Conservation (phyloP, 92 coral and sea anemone genomes). For the Nematostella vectensis region DNA sequence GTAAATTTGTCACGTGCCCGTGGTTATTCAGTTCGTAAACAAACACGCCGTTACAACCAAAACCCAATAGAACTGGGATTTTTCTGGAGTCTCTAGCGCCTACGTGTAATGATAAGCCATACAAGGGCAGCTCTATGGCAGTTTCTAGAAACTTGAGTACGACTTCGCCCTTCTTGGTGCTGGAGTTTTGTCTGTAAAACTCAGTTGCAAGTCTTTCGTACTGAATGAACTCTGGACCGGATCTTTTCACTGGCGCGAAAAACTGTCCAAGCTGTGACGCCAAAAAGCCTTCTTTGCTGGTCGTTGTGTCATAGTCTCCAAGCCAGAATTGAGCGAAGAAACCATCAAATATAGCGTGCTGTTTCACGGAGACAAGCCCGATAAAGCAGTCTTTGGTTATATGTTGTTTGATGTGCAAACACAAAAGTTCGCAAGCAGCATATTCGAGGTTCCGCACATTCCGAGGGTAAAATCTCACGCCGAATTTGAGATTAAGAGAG, state of each 20-base stretch:
- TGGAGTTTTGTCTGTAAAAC: slow-evolving; percentile 56
- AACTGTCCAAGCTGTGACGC: slow-evolving; percentile 72
- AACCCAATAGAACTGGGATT: slow-evolving; percentile 46
- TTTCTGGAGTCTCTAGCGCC: slow-evolving; percentile 68
- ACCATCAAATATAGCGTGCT: slow-evolving; percentile 74
- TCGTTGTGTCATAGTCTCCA: slow-evolving; percentile 61
- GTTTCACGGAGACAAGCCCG: slow-evolving; percentile 40
- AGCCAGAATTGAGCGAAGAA: slow-evolving; percentile 72
- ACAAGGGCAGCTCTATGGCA: slow-evolving; percentile 50
- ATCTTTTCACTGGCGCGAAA: too few relatives aligned
- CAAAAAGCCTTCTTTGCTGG: slow-evolving; percentile 69
- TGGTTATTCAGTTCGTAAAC: slow-evolving; percentile 47
- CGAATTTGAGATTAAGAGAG: slow-evolving; percentile 78
- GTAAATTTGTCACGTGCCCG: slow-evolving; percentile 41
- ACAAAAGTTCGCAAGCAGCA: slow-evolving; percentile 44
- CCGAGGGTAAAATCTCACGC: slow-evolving; percentile 71
- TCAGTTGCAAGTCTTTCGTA: slow-evolving; percentile 67
- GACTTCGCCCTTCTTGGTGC: slow-evolving; percentile 57
- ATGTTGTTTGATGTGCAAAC: slow-evolving; percentile 75
- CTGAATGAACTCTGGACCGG: too few relatives aligned
- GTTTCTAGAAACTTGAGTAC: slow-evolving; percentile 51
- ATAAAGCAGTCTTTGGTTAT: slow-evolving; percentile 65
- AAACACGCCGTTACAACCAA: slow-evolving; percentile 49
- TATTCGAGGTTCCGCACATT: slow-evolving; percentile 28
- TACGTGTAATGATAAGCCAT: slow-evolving; percentile 52